phyloP scores from a whole-genome alignment of 1,140 invertebrate species.

The Conus ventricosus region DNA sequence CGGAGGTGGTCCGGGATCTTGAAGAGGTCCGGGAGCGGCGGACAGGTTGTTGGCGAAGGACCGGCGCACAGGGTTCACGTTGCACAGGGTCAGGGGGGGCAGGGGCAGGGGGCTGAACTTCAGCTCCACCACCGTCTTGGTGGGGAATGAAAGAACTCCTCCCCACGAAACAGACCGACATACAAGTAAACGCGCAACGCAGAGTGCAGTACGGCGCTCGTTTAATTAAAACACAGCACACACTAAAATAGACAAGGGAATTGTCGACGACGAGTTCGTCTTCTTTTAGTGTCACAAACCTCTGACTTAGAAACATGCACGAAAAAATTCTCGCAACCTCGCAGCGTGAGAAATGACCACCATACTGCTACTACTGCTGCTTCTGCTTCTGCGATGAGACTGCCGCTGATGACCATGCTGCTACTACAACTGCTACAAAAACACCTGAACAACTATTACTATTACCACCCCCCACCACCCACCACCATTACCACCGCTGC shows the following conservation, averaged over 20 bases:
- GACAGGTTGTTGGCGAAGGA: conserved; percentile 19
- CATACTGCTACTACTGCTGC: neutral
- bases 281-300: no score
- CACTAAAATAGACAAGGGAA: no score
- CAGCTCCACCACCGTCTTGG: conserved; percentile 1
- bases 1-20: neutral
- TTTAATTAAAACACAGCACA: no score
- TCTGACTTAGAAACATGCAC: no score
- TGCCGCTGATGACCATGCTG: no score
- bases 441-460: neutral
- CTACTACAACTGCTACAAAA: no score
- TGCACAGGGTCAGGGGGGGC: conserved; percentile 29
- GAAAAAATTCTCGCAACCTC: no score
- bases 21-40: neutral
- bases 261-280: no score
- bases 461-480: neutral
- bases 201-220: neutral
- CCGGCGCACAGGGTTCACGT: neutral
- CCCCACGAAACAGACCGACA: neutral
- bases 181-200: neutral
- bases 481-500: neutral
- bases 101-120: conserved; percentile 25
- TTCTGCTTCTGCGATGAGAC: no score
- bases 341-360: no score
- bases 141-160: conserved; percentile 13